Evolutionary conservation across 2,797 vertebrate genomes (phyloP), one percentile per base, ranked within the genome.

Genomic region (Chrosomus eos): DNA sequence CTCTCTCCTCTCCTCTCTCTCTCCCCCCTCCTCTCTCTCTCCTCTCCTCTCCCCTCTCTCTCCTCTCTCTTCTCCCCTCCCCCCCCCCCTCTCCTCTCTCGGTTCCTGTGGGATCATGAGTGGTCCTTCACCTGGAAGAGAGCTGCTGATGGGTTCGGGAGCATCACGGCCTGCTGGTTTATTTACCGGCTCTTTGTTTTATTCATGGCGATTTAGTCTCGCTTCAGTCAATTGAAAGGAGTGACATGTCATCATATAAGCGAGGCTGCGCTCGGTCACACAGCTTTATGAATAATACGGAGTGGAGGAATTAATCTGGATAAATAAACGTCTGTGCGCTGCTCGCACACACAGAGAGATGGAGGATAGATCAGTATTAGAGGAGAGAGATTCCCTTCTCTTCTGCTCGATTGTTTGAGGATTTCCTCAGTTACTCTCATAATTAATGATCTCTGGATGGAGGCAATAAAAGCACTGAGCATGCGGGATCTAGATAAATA

Each of bases 121-220:
- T 62, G 86, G 84, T 86, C 89, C 90, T 90, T 93, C 90, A 94
- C 92, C 92, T 93, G 91, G 91, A 94, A 70, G 86, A 86, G 85
- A 38, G 21, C 9, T 5, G 33, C 43, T 40, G 60, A 64, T 64
- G 60, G 60, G 83, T 85, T 93, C 87, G 88, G 85, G 89, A 83
- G 88, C 60, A 86, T 80, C 74, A 67, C 79, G 81, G 72, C 89
- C 91, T 91, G 85, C 89, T 95, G 91, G 92, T 94, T 94, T 94
- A 94, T 94, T 95, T 93, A 94, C 93, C 88, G 31, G 84, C 38
- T 60, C 53, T 85, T 80, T 95, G 90, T 94, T 95, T 95, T 92
- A 95, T 96, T 95, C 91, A 95, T 90, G 84, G 88, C 92, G 92
- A 94, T 94, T 94, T 93, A 95, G 92, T 89, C 58, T 77, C 55